phyloP scores from a whole-genome alignment of 2,888 invertebrate species.

The Agonopterix arenella region DNA sequence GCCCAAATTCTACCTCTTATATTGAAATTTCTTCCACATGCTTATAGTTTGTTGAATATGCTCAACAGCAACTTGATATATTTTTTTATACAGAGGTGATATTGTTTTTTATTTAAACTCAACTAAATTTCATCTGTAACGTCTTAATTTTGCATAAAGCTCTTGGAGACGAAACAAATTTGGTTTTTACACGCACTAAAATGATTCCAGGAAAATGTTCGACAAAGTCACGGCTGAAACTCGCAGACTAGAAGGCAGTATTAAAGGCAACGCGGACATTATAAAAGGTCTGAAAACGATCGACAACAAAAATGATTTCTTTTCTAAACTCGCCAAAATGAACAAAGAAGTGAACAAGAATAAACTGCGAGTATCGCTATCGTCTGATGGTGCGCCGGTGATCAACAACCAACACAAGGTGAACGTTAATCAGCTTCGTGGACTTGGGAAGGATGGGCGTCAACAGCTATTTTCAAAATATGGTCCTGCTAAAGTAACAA shows the following conservation, averaged over 20 bases:
- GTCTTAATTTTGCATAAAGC: too few relatives aligned
- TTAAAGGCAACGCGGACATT: slow-evolving; percentile 73
- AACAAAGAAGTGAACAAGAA: slow-evolving; percentile 74
- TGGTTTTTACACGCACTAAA: too few relatives aligned
- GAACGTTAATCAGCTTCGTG: slow-evolving; percentile 50
- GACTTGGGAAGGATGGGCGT: slow-evolving; percentile 43
- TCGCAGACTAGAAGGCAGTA: slow-evolving; percentile 57
- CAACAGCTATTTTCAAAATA: slow-evolving; percentile 45
- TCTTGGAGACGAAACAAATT: too few relatives aligned
- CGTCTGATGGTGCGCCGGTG: slow-evolving; percentile 59
- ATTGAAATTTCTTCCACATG: too few relatives aligned
- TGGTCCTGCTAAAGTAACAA: slow-evolving; percentile 40
- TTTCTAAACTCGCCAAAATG: slow-evolving; percentile 68
- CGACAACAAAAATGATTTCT: slow-evolving; percentile 72
- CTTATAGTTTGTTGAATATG: too few relatives aligned
- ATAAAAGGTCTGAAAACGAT: slow-evolving; percentile 72
- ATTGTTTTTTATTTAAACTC: too few relatives aligned
- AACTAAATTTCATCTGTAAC: too few relatives aligned
- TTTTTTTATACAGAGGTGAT: too few relatives aligned
- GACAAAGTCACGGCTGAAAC: slow-evolving; percentile 76
- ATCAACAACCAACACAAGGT: slow-evolving; percentile 61
- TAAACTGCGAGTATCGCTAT: slow-evolving; percentile 65
- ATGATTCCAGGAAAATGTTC: slow-evolving; percentile 69
- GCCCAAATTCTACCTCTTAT: too few relatives aligned
- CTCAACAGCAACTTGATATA: too few relatives aligned